Conservation (phyloP, 1,140 invertebrate genomes). For the Drosophila subobscura region DNA sequence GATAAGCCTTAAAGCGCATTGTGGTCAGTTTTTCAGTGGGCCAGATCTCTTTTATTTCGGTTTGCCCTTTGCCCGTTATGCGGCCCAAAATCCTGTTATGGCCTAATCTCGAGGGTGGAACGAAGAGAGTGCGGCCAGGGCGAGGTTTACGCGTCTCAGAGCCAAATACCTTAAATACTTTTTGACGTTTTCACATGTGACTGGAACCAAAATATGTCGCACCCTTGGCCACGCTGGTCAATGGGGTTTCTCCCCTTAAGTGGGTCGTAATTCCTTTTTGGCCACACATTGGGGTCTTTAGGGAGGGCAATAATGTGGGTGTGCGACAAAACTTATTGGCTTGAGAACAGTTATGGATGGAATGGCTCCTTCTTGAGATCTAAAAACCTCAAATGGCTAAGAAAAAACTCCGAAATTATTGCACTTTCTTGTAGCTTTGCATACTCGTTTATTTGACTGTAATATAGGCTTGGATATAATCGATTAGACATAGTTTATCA, state of each 20-base stretch:
- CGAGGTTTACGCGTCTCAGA: slow-evolving; percentile 23
- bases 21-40: slow-evolving; percentile 43
- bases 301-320: slow-evolving; percentile 2
- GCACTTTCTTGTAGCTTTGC: slow-evolving; percentile 6
- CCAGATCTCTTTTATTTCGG: slow-evolving; percentile 34
- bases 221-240: not conserved
- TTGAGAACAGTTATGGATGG: too few relatives aligned
- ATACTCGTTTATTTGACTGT: slow-evolving; percentile 1
- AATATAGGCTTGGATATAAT: slow-evolving; percentile 8
- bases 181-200: slow-evolving; percentile 35
- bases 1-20: slow-evolving; percentile 60
- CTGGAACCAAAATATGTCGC: slow-evolving; percentile 14
- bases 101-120: not conserved
- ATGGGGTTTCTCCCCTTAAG: slow-evolving; percentile 15
- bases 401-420: not conserved
- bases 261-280: slow-evolving; percentile 36
- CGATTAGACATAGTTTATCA: slow-evolving; percentile 17
- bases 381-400: too few relatives aligned
- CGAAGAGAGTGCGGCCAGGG: not conserved
- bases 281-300: slow-evolving; percentile 19
- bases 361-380: too few relatives aligned
- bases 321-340: too few relatives aligned
- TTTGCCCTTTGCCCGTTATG: slow-evolving; percentile 17
- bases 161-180: slow-evolving; percentile 50
- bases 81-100: not conserved